Base-by-base conservation (phyloP, 1,140 invertebrate genomes). In the Drosophila willistoni region DNA sequence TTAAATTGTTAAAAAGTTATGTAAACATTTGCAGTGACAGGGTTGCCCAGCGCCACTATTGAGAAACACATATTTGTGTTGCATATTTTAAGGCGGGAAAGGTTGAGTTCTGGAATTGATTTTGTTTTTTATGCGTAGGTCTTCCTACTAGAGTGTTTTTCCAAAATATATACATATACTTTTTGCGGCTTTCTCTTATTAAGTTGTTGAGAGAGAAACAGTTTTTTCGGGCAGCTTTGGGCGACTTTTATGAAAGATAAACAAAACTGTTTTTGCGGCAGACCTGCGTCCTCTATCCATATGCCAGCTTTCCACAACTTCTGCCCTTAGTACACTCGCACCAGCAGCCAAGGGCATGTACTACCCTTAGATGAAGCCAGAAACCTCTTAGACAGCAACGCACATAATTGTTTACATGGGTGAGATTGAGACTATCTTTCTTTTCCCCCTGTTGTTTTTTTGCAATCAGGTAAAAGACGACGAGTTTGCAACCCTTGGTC, bases 371-470 rank as follows among this genome's bases (percentile, higher is more conserved):
- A 39, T 41, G 7, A 7, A 74, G 72, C 44, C 56, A 41, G 25
- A 76, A 76, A 69, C 59, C 54, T 76, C 61, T 62, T 65, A 56
- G 69, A 60, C 25, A 17, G 54, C 9, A 44, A 82, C 73, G 75
- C 69, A 76, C 66, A 87, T 85, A 87, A 87, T 85, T 85, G 82
- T 82, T 86, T 87, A 68, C 73, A 73, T 82, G 72, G 66, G 62
- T 71, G 73, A 77, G 68, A 70, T 75, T 74, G 70, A 68, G 64
- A 65, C 72, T 68, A 68, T 39, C 39, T 7, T 55, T 19, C 1
- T 33, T n/a, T 34, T 67, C 54, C 29, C 41, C 17, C 51, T 47
- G 55, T 73, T 39, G 51, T 66, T 56, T 78, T 71, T 84, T 78
- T 62, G 63, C 82, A 82, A 83, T 77, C 79, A 89, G 83, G 84